phyloP scores from a whole-genome alignment of 2,797 vertebrate species.

The Melanotaenia pygmaea region DNA sequence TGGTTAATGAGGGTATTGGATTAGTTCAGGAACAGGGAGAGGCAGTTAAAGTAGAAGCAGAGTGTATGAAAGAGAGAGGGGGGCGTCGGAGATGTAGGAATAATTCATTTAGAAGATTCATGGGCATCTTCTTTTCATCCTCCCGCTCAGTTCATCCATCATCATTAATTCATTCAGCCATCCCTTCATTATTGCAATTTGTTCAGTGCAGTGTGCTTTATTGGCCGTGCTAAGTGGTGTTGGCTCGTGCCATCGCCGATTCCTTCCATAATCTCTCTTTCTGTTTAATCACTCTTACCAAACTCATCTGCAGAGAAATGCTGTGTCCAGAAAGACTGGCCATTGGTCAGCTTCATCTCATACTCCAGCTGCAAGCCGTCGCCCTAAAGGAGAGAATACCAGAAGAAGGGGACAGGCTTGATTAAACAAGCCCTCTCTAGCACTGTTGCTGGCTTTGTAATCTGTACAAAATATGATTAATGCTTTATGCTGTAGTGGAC shows the following conservation, averaged over 20 bases:
- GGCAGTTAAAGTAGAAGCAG: slow-evolving; percentile 6
- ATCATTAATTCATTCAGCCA: slow-evolving; percentile 73
- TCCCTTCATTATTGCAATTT: slow-evolving; percentile 80
- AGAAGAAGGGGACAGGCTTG: slow-evolving; percentile 3
- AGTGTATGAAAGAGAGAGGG: slow-evolving; percentile 4
- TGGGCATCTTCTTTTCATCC: slow-evolving; percentile 51
- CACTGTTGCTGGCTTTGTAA: slow-evolving; percentile 20
- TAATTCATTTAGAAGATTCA: slow-evolving; percentile 65
- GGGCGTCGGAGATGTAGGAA: slow-evolving; percentile 45
- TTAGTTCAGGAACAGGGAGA: slow-evolving; percentile 27
- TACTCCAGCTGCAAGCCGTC: slow-evolving; percentile 92
- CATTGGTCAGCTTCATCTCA: slow-evolving; percentile 94
- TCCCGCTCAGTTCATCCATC: slow-evolving; percentile 71
- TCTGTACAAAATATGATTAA: slow-evolving; percentile 38
- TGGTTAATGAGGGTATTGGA: slow-evolving; percentile 33
- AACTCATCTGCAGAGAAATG: slow-evolving; percentile 96
- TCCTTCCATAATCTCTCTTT: slow-evolving; percentile 60
- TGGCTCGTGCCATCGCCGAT: slow-evolving; percentile 69
- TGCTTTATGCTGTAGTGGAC: slow-evolving; percentile 13
- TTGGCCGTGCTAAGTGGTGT: slow-evolving; percentile 78
- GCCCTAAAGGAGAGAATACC: slow-evolving; percentile 76
- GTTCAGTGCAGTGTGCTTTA: slow-evolving; percentile 79
- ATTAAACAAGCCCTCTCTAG: slow-evolving; percentile 30
- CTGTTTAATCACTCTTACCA: slow-evolving; percentile 81
- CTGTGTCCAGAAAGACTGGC: slow-evolving; percentile 94